These are phyloP conservation scores for Eutrigla gurnardus DNA, from an alignment of 2,797 vertebrate genomes.

Conservation along the genomic window DNA sequence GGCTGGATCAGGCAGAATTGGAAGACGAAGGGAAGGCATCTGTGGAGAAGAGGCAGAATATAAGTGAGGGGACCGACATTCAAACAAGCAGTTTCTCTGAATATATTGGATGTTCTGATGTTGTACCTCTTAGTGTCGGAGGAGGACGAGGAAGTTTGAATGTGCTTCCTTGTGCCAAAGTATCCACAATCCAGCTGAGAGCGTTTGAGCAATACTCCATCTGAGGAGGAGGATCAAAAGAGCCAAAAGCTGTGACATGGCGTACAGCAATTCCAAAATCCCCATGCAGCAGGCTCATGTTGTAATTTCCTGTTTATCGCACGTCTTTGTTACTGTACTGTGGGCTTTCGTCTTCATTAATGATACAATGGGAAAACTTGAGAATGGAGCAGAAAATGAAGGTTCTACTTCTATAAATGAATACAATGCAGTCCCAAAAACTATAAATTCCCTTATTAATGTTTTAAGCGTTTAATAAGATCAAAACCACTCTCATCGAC, in stretches of 20 bases:
- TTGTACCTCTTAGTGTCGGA: constrained; percentile 74
- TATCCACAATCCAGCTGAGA: constrained; percentile 88
- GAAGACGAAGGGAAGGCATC: constrained; percentile 46
- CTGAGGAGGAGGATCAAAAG: constrained; percentile 64
- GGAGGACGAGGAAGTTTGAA: constrained; percentile 78
- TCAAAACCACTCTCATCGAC: background rate
- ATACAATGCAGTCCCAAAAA: background rate
- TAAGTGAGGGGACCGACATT: background rate
- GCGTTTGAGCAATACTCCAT: constrained; percentile 88
- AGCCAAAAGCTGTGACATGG: background rate
- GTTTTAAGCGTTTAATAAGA: too few relatives aligned
- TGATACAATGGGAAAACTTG: too few relatives aligned
- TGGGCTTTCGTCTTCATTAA: background rate
- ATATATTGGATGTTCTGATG: background rate
- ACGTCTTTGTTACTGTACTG: background rate
- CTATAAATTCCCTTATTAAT: background rate
- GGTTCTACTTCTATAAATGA: background rate
- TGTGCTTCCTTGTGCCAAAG: constrained; percentile 82
- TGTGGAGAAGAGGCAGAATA: constrained; percentile 20
- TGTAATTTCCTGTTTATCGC: background rate
- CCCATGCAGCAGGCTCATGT: background rate
- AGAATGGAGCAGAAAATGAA: background rate
- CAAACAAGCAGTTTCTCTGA: background rate
- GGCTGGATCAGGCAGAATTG: constrained; percentile 45
- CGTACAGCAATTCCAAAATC: background rate